Conservation (phyloP, 2,888 invertebrate species). For the Euzophera pinguis region DNA sequence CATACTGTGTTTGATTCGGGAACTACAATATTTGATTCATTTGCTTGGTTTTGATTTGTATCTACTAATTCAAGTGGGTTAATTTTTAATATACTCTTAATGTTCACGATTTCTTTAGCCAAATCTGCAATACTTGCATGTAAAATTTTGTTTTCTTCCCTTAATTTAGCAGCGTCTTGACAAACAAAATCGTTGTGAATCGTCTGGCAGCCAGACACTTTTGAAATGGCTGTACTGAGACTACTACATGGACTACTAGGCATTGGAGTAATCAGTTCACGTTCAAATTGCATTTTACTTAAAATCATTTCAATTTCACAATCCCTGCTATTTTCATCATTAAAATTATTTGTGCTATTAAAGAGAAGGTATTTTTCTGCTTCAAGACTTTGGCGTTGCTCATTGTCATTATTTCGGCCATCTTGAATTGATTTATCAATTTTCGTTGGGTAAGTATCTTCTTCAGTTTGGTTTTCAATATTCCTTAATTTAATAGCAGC, state of each 20-base stretch:
- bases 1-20: neutral
- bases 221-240: slow-evolving; percentile 13
- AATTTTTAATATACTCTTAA: slow-evolving; percentile 31
- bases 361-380: slow-evolving; percentile 41
- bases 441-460: neutral
- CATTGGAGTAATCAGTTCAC: slow-evolving; percentile 48
- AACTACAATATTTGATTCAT: neutral
- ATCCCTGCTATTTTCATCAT: slow-evolving; percentile 34
- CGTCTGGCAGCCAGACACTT: slow-evolving; percentile 2
- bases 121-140: slow-evolving; percentile 27
- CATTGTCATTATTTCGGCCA: slow-evolving; percentile 6
- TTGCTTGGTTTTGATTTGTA: neutral
- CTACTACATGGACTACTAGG: slow-evolving; percentile 44
- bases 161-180: slow-evolving; percentile 30
- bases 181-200: slow-evolving; percentile 16
- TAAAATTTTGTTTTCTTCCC: slow-evolving; percentile 34
- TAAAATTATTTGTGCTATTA: slow-evolving; percentile 41
- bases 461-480: neutral
- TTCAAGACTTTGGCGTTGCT: no score
- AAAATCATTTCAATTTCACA: slow-evolving; percentile 57
- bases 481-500: neutral
- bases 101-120: slow-evolving; percentile 30
- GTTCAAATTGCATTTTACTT: slow-evolving; percentile 42
- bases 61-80: neutral
- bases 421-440: neutral